A percentile compares a stretch with the other conserved stretches of the same genome.
Conservation (phyloP, 2,888 invertebrate genomes). For the Heliconius aoede region DNA sequence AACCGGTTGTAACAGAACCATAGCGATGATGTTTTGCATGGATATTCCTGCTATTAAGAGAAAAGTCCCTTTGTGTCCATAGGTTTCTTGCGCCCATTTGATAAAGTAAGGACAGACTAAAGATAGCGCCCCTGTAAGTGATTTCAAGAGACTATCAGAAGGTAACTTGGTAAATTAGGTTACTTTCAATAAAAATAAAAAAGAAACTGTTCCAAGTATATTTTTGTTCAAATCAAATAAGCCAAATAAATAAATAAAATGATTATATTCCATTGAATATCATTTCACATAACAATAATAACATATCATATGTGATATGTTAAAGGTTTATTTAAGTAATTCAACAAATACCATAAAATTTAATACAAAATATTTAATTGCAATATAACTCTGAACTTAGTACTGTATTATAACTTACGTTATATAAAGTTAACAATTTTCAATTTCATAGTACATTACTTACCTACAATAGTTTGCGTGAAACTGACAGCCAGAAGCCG, state of each 20-base stretch:
- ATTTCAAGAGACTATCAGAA: background rate
- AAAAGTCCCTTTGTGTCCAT: slow-evolving; percentile 87
- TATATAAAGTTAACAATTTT: slow-evolving; percentile 1
- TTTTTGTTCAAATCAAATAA: too few relatives aligned
- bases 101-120: slow-evolving; percentile 85
- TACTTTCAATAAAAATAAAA: too few relatives aligned
- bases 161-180: too few relatives aligned
- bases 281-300: too few relatives aligned
- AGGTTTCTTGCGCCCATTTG: slow-evolving; percentile 81
- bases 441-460: slow-evolving; percentile 36
- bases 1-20: slow-evolving; percentile 87
- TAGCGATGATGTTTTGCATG: slow-evolving; percentile 85
- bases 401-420: background rate
- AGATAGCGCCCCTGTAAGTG: slow-evolving; percentile 78
- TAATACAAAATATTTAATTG: too few relatives aligned
- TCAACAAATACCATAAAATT: too few relatives aligned
- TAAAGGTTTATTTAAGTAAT: too few relatives aligned
- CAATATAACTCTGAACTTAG: background rate
- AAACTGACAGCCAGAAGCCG: slow-evolving; percentile 60
- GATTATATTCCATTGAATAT: too few relatives aligned
- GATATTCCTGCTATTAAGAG: slow-evolving; percentile 85
- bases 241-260: too few relatives aligned
- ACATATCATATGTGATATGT: too few relatives aligned
- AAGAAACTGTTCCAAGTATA: too few relatives aligned
- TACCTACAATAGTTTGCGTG: slow-evolving; percentile 61